These are phyloP conservation scores for Campopleginae sp. DNA, from an alignment of 2,888 invertebrate species.

Conservation along the genomic window DNA sequence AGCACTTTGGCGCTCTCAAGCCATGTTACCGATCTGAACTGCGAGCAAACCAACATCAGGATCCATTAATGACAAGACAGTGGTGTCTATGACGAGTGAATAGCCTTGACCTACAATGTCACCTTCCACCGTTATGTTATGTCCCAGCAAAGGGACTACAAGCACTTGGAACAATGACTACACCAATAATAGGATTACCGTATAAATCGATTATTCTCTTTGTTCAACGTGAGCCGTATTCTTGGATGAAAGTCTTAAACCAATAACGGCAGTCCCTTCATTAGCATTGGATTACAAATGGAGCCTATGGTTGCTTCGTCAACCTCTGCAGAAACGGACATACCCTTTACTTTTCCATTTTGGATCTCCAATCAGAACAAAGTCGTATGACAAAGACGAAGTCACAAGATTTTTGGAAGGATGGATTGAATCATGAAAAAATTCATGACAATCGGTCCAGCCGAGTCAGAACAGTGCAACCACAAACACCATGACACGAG, in stretches of 20 bases:
- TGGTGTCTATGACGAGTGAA: conserved; percentile 23
- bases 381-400: background rate
- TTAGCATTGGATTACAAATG: background rate
- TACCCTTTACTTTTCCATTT: background rate
- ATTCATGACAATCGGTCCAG: too few species aligned
- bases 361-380: conserved; percentile 12
- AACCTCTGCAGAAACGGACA: background rate
- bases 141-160: conserved; percentile 25
- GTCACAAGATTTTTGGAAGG: conserved; percentile 12
- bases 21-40: background rate
- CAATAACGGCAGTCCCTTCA: background rate
- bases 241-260: background rate
- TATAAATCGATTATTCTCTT: conserved; percentile 36
- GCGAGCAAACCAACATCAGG: conserved; percentile 8
- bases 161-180: conserved; percentile 41
- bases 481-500: too few species aligned
- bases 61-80: conserved; percentile 24
- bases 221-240: background rate
- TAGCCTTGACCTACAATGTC: conserved; percentile 35
- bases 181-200: conserved; percentile 13
- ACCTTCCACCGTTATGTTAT: conserved; percentile 24
- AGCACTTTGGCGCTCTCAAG: conserved; percentile 20
- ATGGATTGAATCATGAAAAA: too few species aligned
- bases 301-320: background rate
- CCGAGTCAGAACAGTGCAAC: too few species aligned